phyloP scores from a whole-genome alignment of 2,888 invertebrate species.

The Archips crataeganus region DNA sequence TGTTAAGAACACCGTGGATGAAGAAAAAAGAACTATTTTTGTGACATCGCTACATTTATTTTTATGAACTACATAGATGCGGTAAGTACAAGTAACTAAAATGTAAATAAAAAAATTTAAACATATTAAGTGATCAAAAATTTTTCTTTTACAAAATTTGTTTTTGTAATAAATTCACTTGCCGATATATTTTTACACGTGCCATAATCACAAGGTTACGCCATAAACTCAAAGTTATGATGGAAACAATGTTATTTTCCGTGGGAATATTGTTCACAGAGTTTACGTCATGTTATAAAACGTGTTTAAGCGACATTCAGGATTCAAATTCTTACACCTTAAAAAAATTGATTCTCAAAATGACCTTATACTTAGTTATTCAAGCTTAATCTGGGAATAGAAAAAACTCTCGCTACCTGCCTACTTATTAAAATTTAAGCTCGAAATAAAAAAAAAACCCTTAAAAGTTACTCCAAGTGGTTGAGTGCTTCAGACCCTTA shows the following conservation, averaged over 20 bases:
- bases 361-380: background rate
- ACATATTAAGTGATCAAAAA: too few species aligned
- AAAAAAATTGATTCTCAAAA: background rate
- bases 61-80: constrained; percentile 30
- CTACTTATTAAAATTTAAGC: too few species aligned
- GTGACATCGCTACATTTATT: constrained; percentile 7
- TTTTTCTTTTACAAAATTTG: background rate
- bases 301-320: background rate
- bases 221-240: constrained; percentile 24
- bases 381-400: background rate
- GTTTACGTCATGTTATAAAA: constrained; percentile 28
- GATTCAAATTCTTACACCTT: background rate
- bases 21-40: constrained; percentile 14
- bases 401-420: too few species aligned
- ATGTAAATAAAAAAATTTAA: too few species aligned
- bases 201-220: constrained; percentile 1
- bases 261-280: constrained; percentile 12
- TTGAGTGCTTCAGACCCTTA: too few species aligned
- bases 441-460: too few species aligned
- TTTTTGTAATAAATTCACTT: background rate
- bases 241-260: constrained; percentile 35
- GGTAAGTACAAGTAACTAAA: constrained; percentile 23
- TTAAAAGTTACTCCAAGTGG: too few species aligned
- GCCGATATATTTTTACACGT: background rate
- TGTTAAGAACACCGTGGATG: constrained; percentile 6